Percentiles rank a stretch among this genome's conserved stretches.
Evolutionary conservation across 2,113 vertebrate species (phyloP).

Genomic region (Lagopus leucura): DNA sequence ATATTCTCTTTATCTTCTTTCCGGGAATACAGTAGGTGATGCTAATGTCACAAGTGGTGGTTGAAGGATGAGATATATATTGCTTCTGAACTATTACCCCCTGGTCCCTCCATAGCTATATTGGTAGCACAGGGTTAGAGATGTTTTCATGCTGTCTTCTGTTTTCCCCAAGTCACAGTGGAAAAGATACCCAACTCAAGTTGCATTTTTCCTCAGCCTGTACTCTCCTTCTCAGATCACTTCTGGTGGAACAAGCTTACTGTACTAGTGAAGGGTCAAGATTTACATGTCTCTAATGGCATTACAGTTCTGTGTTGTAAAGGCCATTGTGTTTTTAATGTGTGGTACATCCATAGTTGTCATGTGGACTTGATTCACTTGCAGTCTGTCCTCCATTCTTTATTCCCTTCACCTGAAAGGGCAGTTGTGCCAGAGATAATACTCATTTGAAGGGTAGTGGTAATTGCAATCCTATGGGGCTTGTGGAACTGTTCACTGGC

Average conservation of each 20-base stretch:
- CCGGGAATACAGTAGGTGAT: neutral
- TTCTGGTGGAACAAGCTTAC: neutral
- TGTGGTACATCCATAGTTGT: neutral
- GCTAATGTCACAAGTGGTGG: neutral
- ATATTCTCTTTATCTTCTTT: neutral
- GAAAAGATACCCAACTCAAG: neutral
- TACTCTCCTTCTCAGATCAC: neutral
- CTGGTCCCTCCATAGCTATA: neutral
- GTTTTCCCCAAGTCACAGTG: neutral
- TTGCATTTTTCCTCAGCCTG: neutral
- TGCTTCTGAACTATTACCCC: neutral
- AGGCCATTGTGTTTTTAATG: neutral
- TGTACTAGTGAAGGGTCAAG: neutral
- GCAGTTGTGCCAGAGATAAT: conserved; percentile 7
- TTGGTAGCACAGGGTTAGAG: neutral
- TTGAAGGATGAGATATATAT: rapidly evolving
- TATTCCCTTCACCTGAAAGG: conserved; percentile 24
- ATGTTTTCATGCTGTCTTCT: rapidly evolving
- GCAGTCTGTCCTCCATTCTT: neutral
- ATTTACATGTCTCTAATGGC: neutral
- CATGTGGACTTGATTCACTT: neutral
- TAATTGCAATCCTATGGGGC: neutral
- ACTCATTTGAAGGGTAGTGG: conserved; percentile 21
- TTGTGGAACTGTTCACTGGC: neutral
- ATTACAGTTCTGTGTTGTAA: conserved; percentile 3